Conservation (phyloP, 2,888 invertebrate species). For the Hydriomena furcata region DNA sequence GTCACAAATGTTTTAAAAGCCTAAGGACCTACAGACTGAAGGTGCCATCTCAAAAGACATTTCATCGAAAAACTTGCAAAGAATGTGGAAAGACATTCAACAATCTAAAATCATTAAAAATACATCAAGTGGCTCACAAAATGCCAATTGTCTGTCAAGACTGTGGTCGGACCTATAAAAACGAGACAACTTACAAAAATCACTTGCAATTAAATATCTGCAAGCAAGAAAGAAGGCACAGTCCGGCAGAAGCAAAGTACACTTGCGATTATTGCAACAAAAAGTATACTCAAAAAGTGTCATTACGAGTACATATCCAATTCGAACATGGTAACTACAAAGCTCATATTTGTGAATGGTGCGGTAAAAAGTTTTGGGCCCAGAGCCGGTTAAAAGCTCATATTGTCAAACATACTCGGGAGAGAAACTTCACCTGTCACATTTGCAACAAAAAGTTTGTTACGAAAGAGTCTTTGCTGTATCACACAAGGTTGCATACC, state of each 20-base stretch:
- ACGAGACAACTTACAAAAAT: conserved; percentile 57
- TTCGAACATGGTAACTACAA: conserved; percentile 70
- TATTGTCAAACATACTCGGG: conserved; percentile 68
- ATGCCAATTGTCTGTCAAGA: conserved; percentile 57
- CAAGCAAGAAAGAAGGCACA: conserved; percentile 39
- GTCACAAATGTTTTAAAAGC: conserved; percentile 54
- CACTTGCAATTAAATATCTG: conserved; percentile 63
- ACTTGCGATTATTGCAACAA: conserved; percentile 72
- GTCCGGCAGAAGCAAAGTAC: conserved; percentile 56
- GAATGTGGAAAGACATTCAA: conserved; percentile 64
- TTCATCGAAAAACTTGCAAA: conserved; percentile 52
- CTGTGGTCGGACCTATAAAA: conserved; percentile 68
- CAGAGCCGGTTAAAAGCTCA: conserved; percentile 68
- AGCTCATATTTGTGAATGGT: conserved; percentile 66
- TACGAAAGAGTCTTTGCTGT: conserved; percentile 64
- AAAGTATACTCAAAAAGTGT: conserved; percentile 68
- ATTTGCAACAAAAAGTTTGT: conserved; percentile 65
- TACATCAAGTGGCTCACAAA: conserved; percentile 59
- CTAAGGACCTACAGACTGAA: conserved; percentile 45
- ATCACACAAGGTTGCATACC: conserved; percentile 70
- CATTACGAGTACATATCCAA: conserved; percentile 68
- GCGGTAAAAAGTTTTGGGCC: conserved; percentile 69
- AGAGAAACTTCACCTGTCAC: conserved; percentile 61
- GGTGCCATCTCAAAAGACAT: conserved; percentile 49
- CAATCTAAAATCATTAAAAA: conserved; percentile 54